Base-by-base conservation (phyloP, 2,888 invertebrate genomes). In the Sussaba pulchella region DNA sequence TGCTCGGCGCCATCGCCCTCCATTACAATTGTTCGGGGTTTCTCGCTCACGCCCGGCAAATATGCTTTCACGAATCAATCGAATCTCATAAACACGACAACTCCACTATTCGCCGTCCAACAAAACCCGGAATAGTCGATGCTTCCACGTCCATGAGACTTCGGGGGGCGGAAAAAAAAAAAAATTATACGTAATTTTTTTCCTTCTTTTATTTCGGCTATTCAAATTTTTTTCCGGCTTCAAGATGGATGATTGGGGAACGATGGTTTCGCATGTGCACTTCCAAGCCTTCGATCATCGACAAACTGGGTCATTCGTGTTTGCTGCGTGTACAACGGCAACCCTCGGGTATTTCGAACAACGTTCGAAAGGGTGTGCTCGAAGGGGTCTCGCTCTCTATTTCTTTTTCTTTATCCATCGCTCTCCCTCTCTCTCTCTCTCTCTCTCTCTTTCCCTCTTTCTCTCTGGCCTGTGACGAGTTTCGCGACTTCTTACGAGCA, bases 1-100 rank as follows among this genome's bases (percentile, higher is more conserved):
- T 76, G 36, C 64, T 31, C 61, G 80, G 69, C 80, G 80, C 80
- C 80, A 67, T 59, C 80, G 71, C 43, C 43, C 79, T 43, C 39
- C 61, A 59, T 67, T 76, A 61, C 64, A 21, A 52, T 45, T 64
- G 24, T 50, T 39, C 21, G 52, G 39, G 6, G 24, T n/a, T 21
- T 41, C 9, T 14, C 3, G 1, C 54, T 14, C 69, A 41, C 54
- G 61, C 69, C 41, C 41, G 41, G 52, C 10, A 2, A 14, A 39
- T 24, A n/a, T 52, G 9, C 9, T 26, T 64, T 66, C 8, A 14
- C 2, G 10, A 39, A 21, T 8, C 50, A 41, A 39, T 67, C 12
- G 6, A 31, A 9, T n/a, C n/a, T n/a, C n/a, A n/a, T n/a, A n/a
- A n/a, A n/a, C n/a, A n/a, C n/a, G n/a, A n/a, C n/a, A n/a, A n/a